A percentile compares a stretch with the other conserved stretches of the same genome.
Evolutionary conservation across 2,113 vertebrate genomes (phyloP).

Genomic region (Mystacornis crossleyi): DNA sequence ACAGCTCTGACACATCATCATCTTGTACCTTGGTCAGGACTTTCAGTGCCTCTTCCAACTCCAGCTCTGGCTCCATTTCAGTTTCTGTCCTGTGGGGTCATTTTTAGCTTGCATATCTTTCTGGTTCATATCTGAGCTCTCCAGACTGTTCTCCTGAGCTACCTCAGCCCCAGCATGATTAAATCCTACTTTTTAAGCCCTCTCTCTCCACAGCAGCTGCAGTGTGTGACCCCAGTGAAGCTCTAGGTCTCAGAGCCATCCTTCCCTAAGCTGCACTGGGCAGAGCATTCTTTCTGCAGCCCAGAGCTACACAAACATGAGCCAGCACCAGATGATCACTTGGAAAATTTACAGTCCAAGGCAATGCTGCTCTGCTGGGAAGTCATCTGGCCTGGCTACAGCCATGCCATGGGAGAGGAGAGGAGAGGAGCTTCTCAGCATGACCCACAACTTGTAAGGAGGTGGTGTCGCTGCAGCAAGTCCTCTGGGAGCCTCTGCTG

Average conservation of each 20-base stretch:
- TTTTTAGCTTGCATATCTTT: not conserved
- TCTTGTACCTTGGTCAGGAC: not conserved
- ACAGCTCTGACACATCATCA: not conserved
- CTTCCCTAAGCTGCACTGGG: not conserved
- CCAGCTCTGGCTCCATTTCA: not conserved
- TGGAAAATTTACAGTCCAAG: not conserved
- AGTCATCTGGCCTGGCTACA: not conserved
- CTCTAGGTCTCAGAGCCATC: not conserved
- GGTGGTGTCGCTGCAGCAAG: accelerated
- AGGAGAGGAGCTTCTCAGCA: not conserved
- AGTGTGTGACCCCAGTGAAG: not conserved
- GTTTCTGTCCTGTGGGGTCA: not conserved
- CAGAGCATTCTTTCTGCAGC: not conserved
- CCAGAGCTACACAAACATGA: not conserved
- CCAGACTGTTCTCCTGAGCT: not conserved
- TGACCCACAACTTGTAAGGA: not conserved
- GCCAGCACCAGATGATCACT: no score
- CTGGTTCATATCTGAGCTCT: not conserved
- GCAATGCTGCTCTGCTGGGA: not conserved
- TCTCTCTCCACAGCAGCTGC: not conserved
- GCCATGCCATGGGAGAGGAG: not conserved
- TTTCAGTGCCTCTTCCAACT: not conserved
- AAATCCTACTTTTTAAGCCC: not conserved
- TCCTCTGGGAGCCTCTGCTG: not conserved
- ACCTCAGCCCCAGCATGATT: not conserved